Evolutionary conservation across 2,888 invertebrate species (phyloP).

Genomic region (Acrocera orbiculus): DNA sequence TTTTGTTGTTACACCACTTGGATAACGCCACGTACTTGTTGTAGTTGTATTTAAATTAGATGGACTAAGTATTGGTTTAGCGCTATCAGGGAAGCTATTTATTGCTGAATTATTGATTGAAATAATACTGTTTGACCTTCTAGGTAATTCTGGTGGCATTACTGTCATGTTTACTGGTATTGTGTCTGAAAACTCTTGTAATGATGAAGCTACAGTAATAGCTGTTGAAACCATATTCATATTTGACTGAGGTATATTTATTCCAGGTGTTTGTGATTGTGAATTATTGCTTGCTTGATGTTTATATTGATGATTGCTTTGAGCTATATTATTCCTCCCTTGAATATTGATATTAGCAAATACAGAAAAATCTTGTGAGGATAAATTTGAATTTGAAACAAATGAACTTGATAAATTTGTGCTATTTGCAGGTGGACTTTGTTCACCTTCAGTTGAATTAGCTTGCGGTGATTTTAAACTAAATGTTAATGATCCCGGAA

Average conservation of each 20-base stretch:
- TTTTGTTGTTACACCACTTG: constrained; percentile 2
- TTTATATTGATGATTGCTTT: not conserved
- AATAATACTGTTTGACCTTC: constrained; percentile 16
- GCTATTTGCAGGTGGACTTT: constrained; percentile 14
- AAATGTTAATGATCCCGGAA: constrained; percentile 16
- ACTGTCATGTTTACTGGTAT: not conserved
- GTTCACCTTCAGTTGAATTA: constrained; percentile 15
- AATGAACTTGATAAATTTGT: constrained; percentile 1
- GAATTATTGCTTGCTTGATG: constrained; percentile 1
- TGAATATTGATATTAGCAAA: constrained; percentile 29
- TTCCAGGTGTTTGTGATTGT: constrained; percentile 1
- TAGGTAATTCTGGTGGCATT: constrained; percentile 14
- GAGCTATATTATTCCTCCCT: constrained; percentile 19
- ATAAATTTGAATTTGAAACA: not conserved
- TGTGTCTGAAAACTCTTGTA: not conserved
- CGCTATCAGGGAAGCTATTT: constrained; percentile 4
- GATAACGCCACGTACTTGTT: constrained; percentile 7
- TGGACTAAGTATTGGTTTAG: constrained; percentile 12
- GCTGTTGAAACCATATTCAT: constrained; percentile 1
- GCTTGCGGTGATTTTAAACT: constrained; percentile 13
- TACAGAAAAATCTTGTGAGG: constrained; percentile 21
- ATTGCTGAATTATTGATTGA: constrained; percentile 9
- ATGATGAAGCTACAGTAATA: not conserved
- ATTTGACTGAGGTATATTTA: constrained; percentile 1
- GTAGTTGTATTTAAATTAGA: not conserved